phyloP scores from a whole-genome alignment of 2,113 vertebrate genomes.

The Mirounga angustirostris region DNA sequence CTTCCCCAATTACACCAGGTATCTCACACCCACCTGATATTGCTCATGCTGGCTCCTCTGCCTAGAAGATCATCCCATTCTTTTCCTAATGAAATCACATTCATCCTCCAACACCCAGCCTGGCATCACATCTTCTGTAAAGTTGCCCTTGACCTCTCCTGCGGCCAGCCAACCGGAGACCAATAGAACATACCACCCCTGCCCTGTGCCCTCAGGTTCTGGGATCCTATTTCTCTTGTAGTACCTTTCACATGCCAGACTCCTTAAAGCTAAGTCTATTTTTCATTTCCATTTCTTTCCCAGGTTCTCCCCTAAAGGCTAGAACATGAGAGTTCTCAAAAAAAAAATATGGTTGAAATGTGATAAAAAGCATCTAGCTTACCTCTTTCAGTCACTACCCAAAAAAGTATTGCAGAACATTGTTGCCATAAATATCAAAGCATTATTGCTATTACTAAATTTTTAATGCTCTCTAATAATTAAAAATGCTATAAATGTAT shows the following conservation, averaged over 20 bases:
- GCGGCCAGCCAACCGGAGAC: background rate
- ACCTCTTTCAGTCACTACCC: background rate
- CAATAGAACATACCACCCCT: background rate
- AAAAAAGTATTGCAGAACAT: background rate
- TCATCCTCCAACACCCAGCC: background rate
- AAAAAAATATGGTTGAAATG: background rate
- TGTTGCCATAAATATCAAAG: background rate
- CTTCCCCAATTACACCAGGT: background rate
- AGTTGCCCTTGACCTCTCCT: background rate
- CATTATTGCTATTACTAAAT: background rate
- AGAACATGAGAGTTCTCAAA: background rate
- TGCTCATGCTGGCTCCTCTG: background rate
- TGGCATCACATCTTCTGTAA: background rate
- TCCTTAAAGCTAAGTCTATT: background rate
- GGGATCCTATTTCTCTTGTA: background rate
- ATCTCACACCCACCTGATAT: too few species aligned
- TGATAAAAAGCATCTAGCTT: slow-evolving; percentile 13
- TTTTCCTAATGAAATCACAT: background rate
- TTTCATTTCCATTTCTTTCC: background rate
- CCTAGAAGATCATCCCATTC: background rate
- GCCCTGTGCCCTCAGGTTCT: background rate
- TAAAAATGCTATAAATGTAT: background rate
- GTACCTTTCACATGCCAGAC: background rate
- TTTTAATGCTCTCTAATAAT: background rate
- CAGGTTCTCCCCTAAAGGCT: background rate